Percentiles rank a stretch among this genome's conserved stretches.
Evolutionary conservation across 2,888 invertebrate species (phyloP).

Genomic region (Epinotia ramella): DNA sequence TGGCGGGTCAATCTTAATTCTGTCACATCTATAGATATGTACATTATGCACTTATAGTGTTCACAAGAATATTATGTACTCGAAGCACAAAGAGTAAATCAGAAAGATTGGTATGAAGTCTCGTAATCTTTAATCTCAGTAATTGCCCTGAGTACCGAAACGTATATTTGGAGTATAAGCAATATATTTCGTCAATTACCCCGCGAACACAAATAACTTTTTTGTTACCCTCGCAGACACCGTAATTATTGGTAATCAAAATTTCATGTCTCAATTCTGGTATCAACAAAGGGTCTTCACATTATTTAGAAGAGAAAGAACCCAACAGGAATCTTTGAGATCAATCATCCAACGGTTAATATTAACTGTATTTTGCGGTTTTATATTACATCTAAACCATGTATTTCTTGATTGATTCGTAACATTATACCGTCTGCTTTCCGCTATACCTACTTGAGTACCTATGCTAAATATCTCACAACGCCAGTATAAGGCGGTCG

Average conservation of each 20-base stretch:
- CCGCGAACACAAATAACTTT: slow-evolving; percentile 16
- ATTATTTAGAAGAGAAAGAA: neutral
- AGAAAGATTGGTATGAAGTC: neutral
- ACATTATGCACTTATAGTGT: neutral
- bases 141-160: neutral
- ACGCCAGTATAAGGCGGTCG: neutral
- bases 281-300: neutral
- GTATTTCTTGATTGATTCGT: neutral
- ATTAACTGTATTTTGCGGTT: neutral
- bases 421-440: neutral
- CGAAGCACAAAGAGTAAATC: neutral
- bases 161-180: slow-evolving; percentile 17
- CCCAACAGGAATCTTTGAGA: neutral
- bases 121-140: slow-evolving; percentile 5
- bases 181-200: slow-evolving; percentile 24
- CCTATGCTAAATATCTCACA: slow-evolving; percentile 4
- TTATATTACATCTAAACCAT: neutral
- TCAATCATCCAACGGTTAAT: neutral
- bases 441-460: neutral
- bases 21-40: no score
- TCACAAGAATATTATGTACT: neutral
- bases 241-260: slow-evolving; percentile 25
- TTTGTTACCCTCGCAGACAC: slow-evolving; percentile 2
- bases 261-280: slow-evolving; percentile 24
- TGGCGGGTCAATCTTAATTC: no score